These are phyloP conservation scores for Siderastrea siderea DNA, from an alignment of 92 coral and sea anemone species.

Conservation along the genomic window DNA sequence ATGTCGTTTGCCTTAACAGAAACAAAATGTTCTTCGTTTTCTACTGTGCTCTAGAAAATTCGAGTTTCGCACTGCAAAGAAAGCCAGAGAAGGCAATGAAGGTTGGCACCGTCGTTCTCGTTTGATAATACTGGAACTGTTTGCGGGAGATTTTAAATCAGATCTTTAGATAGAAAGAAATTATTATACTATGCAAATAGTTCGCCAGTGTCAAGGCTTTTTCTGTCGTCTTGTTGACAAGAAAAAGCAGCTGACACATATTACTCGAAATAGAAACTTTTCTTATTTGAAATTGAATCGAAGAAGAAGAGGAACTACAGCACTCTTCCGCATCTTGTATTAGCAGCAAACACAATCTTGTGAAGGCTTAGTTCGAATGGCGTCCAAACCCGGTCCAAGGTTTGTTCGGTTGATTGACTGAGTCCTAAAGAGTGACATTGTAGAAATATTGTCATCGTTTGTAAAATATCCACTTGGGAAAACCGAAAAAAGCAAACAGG, in stretches of 20 bases:
- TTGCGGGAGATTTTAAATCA: background rate
- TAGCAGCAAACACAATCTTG: background rate
- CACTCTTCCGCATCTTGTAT: background rate
- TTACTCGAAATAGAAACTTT: constrained; percentile 12
- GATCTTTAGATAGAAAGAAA: background rate
- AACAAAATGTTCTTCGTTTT: too few species aligned
- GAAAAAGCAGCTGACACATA: constrained; percentile 5
- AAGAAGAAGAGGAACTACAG: background rate
- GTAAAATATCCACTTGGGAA: background rate
- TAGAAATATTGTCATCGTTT: background rate
- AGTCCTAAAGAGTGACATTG: background rate
- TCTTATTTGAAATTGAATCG: background rate
- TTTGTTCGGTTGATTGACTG: background rate
- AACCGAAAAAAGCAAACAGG: background rate
- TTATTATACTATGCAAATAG: background rate
- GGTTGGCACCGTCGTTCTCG: background rate
- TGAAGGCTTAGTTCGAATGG: background rate
- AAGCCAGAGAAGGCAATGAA: background rate
- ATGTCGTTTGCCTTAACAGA: background rate
- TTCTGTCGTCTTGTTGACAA: constrained; percentile 6
- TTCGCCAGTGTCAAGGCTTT: constrained; percentile 7
- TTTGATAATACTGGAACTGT: background rate
- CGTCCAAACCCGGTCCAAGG: constrained; percentile 3
- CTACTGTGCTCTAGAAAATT: background rate
- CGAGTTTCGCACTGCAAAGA: background rate